A percentile compares a stretch with the other conserved stretches of the same genome.
Evolutionary conservation across 2,888 invertebrate genomes (phyloP).

Genomic region (Corbicula japonica): DNA sequence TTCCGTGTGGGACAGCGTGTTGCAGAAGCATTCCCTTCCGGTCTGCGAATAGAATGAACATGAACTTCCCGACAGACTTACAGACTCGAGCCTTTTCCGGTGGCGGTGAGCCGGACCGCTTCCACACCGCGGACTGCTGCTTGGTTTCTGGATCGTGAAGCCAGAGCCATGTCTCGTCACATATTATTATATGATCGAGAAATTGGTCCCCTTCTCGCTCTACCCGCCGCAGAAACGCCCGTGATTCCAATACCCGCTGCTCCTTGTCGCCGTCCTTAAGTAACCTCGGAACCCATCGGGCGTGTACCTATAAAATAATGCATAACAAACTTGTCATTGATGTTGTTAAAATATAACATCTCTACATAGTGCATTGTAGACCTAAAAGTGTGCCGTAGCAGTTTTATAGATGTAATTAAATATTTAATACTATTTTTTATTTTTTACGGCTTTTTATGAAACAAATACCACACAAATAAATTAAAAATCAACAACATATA

Average conservation of each 20-base stretch:
- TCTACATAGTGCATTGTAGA: background rate
- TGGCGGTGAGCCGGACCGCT: constrained; percentile 1
- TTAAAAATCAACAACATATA: background rate
- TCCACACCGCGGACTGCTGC: constrained; percentile 25
- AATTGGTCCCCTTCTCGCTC: constrained; percentile 28
- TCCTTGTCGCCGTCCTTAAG: constrained; percentile 1
- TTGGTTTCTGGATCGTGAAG: constrained; percentile 28
- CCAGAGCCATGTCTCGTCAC: constrained; percentile 27
- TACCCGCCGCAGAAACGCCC: background rate
- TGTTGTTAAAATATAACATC: background rate
- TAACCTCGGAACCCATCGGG: constrained; percentile 15
- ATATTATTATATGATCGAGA: constrained; percentile 14
- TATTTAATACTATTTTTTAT: background rate
- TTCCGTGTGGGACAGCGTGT: no score
- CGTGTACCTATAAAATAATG: no score
- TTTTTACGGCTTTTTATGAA: background rate
- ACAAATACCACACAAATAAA: background rate
- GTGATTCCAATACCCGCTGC: background rate
- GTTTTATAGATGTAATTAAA: background rate
- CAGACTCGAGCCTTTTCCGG: constrained; percentile 10
- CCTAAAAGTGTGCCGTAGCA: background rate
- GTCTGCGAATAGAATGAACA: no score
- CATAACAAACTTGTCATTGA: background rate
- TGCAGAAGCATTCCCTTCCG: no score
- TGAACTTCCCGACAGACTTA: constrained; percentile 5